Evolutionary conservation across 1,140 invertebrate species (phyloP).

Genomic region (Neodiprion lecontei): DNA sequence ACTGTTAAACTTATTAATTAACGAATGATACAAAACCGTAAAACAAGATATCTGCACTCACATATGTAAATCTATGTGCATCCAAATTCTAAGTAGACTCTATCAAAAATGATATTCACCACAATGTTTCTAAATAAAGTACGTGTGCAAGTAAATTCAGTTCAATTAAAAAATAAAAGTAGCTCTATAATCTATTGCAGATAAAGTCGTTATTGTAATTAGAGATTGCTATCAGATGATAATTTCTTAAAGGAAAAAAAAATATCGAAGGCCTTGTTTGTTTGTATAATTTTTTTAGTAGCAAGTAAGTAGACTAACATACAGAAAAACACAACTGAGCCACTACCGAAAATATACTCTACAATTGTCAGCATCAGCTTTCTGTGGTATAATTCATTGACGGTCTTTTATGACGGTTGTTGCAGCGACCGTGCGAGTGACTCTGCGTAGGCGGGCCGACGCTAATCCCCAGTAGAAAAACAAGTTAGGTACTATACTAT

Average conservation of each 20-base stretch:
- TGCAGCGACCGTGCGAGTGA: slow-evolving; percentile 62
- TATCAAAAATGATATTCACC: no score
- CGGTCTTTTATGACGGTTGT: slow-evolving; percentile 60
- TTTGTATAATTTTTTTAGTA: neutral
- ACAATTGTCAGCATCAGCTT: slow-evolving; percentile 42
- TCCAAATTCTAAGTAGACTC: no score
- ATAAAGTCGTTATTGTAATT: neutral
- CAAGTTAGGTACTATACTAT: slow-evolving; percentile 53
- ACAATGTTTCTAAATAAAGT: no score
- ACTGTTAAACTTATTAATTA: no score
- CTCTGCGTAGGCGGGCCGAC: slow-evolving; percentile 60
- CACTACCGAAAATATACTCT: slow-evolving; percentile 45
- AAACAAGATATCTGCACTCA: no score
- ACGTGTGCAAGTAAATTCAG: no score
- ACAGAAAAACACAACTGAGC: neutral
- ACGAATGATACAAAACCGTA: no score
- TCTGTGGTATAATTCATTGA: slow-evolving; percentile 45
- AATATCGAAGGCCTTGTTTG: neutral
- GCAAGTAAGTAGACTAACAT: neutral
- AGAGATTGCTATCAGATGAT: neutral
- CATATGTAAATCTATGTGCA: no score
- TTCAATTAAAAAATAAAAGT: no score
- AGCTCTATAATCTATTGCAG: no score
- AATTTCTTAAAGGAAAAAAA: slow-evolving; percentile 13
- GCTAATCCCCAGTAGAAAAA: slow-evolving; percentile 59